Evolutionary conservation across 2,888 invertebrate genomes (phyloP).

Genomic region (Drosophila sordidapex): DNA sequence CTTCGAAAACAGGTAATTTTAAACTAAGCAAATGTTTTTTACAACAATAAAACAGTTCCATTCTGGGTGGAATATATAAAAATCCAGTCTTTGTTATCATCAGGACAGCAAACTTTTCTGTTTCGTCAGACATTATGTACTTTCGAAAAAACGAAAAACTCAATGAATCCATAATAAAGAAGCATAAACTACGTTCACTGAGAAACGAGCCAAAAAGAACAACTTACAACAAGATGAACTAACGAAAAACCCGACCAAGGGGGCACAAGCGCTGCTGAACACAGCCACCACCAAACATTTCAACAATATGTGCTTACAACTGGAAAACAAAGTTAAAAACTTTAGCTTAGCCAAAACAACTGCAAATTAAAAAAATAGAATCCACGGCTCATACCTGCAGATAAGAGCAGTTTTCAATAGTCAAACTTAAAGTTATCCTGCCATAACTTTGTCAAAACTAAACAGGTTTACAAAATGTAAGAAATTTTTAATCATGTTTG

Average conservation of each 20-base stretch:
- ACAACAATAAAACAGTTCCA: too few species aligned
- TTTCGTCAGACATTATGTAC: background rate
- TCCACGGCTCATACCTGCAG: constrained; percentile 14
- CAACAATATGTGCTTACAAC: constrained; percentile 48
- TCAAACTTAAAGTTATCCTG: constrained; percentile 6
- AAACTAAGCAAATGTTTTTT: too few species aligned
- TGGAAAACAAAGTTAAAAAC: constrained; percentile 53
- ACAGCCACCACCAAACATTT: constrained; percentile 49
- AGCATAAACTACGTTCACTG: constrained; percentile 31
- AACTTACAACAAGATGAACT: constrained; percentile 43
- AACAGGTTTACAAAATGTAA: background rate
- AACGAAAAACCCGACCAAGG: constrained; percentile 38
- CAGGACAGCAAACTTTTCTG: background rate
- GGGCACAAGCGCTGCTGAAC: constrained; percentile 24
- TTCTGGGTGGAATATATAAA: background rate
- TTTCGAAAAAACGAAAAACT: background rate
- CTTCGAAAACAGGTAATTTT: too few species aligned
- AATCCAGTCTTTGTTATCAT: background rate
- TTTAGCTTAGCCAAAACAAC: constrained; percentile 35
- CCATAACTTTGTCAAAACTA: background rate
- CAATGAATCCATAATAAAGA: background rate
- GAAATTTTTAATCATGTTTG: background rate
- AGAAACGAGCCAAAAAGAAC: constrained; percentile 14
- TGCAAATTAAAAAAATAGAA: constrained; percentile 15
- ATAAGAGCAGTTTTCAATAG: constrained; percentile 41